Evolutionary conservation across 1,140 invertebrate species (phyloP).

Genomic region (Carcinoscorpius rotundicauda): DNA sequence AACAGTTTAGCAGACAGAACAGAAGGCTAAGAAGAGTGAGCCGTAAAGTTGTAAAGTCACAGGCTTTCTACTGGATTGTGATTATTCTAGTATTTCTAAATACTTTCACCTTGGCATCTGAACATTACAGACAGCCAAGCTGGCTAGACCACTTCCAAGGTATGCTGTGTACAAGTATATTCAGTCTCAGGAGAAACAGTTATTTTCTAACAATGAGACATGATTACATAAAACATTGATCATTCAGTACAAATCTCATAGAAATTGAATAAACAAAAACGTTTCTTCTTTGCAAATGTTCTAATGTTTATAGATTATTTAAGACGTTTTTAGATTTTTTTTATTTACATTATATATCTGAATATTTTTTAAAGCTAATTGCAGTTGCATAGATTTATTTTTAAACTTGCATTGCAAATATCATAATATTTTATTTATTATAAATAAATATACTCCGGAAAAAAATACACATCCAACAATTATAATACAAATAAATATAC

Average conservation of each 20-base stretch:
- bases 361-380: too few relatives aligned
- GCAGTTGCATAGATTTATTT: too few relatives aligned
- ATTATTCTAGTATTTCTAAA: constrained; percentile 91
- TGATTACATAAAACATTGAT: too few relatives aligned
- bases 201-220: too few relatives aligned
- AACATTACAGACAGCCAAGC: constrained; percentile 83
- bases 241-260: too few relatives aligned
- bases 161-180: constrained; percentile 29
- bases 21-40: constrained; percentile 76
- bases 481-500: too few relatives aligned
- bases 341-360: neutral
- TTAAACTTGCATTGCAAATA: too few relatives aligned
- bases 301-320: too few relatives aligned
- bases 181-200: too few relatives aligned
- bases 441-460: too few relatives aligned
- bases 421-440: too few relatives aligned
- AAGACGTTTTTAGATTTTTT: neutral
- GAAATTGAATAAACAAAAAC: neutral
- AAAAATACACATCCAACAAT: too few relatives aligned
- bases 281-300: neutral
- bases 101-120: constrained; percentile 80
- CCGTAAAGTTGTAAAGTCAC: constrained; percentile 91
- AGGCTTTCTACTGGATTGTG: constrained; percentile 97
- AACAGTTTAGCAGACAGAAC: constrained; percentile 54
- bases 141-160: constrained; percentile 97